These are phyloP conservation scores for Sarcophaga variegata DNA, from an alignment of 2,888 invertebrate species.

Conservation along the genomic window DNA sequence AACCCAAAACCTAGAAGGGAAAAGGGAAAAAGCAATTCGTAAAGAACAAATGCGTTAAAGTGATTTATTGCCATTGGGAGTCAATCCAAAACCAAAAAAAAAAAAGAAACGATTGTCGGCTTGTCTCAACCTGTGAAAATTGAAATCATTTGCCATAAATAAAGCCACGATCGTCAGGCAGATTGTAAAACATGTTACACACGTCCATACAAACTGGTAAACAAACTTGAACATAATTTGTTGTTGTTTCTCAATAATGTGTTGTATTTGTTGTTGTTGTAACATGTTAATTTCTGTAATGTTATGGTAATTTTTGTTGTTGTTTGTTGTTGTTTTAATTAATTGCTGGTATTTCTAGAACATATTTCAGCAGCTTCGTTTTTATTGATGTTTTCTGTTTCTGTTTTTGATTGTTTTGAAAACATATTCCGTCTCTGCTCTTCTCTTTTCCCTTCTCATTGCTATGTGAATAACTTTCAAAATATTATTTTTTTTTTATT, in stretches of 20 bases:
- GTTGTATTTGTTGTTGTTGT: not conserved
- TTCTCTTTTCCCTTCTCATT: too few relatives aligned
- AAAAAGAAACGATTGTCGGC: slow-evolving; percentile 39
- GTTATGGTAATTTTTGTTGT: too few relatives aligned
- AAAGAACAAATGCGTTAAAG: not conserved
- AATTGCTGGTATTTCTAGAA: too few relatives aligned
- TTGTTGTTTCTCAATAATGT: not conserved
- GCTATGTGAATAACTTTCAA: too few relatives aligned
- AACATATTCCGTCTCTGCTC: too few relatives aligned
- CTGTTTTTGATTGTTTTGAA: too few relatives aligned
- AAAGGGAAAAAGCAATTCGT: too few relatives aligned
- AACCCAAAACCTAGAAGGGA: not conserved
- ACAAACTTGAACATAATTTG: slow-evolving; percentile 31
- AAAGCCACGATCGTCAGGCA: not conserved
- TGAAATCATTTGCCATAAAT: slow-evolving; percentile 22
- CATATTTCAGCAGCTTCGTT: too few relatives aligned
- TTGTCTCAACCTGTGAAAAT: not conserved
- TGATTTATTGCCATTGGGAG: slow-evolving; percentile 58
- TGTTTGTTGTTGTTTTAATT: too few relatives aligned
- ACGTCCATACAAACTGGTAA: not conserved
- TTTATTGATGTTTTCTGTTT: too few relatives aligned
- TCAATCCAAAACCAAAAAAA: not conserved
- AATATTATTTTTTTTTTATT: too few relatives aligned
- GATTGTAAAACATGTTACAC: slow-evolving; percentile 18
- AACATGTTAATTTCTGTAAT: too few relatives aligned